Base-by-base conservation (phyloP, 2,113 vertebrate genomes). In the Engraulis encrasicolus region DNA sequence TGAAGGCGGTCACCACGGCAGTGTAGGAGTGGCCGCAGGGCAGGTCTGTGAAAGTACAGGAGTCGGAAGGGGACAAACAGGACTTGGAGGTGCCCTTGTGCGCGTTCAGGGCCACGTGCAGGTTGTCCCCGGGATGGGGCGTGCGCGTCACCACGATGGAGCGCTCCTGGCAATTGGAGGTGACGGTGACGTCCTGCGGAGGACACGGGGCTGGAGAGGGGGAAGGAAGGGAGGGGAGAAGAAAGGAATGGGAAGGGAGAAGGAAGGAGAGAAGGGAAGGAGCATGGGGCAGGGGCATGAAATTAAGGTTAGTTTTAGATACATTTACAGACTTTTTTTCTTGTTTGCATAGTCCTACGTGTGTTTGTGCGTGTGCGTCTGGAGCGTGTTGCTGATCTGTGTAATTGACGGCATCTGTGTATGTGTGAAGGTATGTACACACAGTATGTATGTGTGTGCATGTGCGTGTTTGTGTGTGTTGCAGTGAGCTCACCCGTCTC, bases 1-100 rank as follows among this genome's bases (percentile, higher is more conserved):
- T 89, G 15, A 93, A 23, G 17, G 94, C 86, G 6, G 88, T 71
- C n/a, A 91, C 91, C 0, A 91, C 91, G 0, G 94, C 54, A 6
- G 87, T 90, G 88, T 93, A 95, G 61, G 4, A 78, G 19, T 84
- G 86, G 77, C 95, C 95, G 74, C 95, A 95, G 0, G 88, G 87
- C 0, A 94, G 87, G 86, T 58, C 23, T 0, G 0, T 48, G 5
- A 95, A 31, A 7, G 82, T 82, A 86, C 95, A 96, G 23, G 6
- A 50, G 2, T 78, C 88, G 82, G 36, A 9, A 0, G 6, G 85
- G 12, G 93, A 89, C 86, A 91, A 85, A 50, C 94, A 95, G 82
- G 90, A 81, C 15, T 87, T 87, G 50, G 52, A 79, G 0, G 58
- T 78, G 7, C 89, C 61, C 0, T 66, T 89, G 82, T 83, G 84